Conservation (phyloP, 2,113 vertebrate species). For the Empidonax traillii region DNA sequence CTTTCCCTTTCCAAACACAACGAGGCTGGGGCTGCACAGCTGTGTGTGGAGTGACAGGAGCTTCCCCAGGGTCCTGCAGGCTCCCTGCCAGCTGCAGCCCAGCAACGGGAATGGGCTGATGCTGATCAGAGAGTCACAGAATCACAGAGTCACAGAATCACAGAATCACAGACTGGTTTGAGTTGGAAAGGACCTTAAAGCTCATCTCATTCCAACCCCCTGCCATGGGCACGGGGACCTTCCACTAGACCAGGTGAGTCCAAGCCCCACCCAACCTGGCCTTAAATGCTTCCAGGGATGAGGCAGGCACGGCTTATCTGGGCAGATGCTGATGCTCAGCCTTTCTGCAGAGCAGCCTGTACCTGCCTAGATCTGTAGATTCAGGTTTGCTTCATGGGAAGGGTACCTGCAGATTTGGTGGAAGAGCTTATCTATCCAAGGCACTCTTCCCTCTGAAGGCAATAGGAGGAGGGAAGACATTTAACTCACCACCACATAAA, state of each 20-base stretch:
- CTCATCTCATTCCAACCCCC: neutral
- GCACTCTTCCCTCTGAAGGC: neutral
- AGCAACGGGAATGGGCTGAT: accelerated
- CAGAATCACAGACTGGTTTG: neutral
- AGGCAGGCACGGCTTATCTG: neutral
- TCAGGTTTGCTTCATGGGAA: neutral
- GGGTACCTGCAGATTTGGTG: neutral
- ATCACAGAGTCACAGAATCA: too few relatives aligned
- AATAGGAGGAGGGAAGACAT: neutral
- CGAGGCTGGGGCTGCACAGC: neutral
- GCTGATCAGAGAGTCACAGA: neutral
- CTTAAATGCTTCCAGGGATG: neutral
- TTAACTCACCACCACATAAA: neutral
- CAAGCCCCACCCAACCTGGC: neutral
- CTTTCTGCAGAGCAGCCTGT: neutral
- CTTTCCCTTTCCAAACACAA: neutral
- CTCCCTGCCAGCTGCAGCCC: neutral
- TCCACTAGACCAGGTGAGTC: accelerated
- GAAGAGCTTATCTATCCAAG: neutral
- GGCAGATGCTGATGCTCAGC: neutral
- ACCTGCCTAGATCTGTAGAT: accelerated
- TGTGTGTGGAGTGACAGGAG: neutral
- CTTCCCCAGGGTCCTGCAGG: neutral
- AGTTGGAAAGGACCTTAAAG: neutral
- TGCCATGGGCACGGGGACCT: neutral